Base-by-base conservation (phyloP, 2,888 invertebrate species). In the Epirrhoe tristata region DNA sequence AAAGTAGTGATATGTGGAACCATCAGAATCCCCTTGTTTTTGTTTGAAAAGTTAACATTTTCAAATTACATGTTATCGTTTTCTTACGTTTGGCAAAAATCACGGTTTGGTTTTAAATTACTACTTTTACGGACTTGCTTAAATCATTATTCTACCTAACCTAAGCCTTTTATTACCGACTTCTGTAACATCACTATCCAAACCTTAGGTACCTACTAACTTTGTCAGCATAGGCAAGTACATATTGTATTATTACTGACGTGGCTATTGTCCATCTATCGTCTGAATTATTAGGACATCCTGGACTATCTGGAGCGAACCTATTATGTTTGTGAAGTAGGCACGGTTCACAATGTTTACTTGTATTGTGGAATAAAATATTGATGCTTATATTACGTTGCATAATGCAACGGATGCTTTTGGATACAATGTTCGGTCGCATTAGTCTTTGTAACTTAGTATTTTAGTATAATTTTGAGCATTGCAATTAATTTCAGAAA, bases 321-420 rank as follows among this genome's bases (percentile, higher is more conserved):
- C 59, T 50, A 67, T 67, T 67, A 59, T 67, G 16, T 59, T 63
- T 67, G 63, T 67, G 58, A 56, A 63, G 57, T 46, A 58, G 34
- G 58, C 24, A 16, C 51, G 16, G 43, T 46, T 32, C 14, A 58
- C 39, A 61, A 58, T 61, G 53, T 57, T 16, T 10, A 24, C 10
- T 39, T 65, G n/a, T n/a, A 34, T 57, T 56, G 34, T 54, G 61
- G 34, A 61, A 48, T 48, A 43, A 39, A 55, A 52, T 52, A 59
- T 61, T 60, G 46, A 60, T 54, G 46, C 32, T 32, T 12, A 5
- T n/a, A 39, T 52, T 36, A 57, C 32, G 24, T 24, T 43, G 24
- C 7, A 10, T 17, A 14, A 14, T 34, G 53, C 53, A 53, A 39
- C 10, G 12, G 5, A 46, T n/a, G 46, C 14, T n/a, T 14, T 46